phyloP scores from a whole-genome alignment of 1,140 invertebrate genomes.

The Bactericera cockerelli region DNA sequence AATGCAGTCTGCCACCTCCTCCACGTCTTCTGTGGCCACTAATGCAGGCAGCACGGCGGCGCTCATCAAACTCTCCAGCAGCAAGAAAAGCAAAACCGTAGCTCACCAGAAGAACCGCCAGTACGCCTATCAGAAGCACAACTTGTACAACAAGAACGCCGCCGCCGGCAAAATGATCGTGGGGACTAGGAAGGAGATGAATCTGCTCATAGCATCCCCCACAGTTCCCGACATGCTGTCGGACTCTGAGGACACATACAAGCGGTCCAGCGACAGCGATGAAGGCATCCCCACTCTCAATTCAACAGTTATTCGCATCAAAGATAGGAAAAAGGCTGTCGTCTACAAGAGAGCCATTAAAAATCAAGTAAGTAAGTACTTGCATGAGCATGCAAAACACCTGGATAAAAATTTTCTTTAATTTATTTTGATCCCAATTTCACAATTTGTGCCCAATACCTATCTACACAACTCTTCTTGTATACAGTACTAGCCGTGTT shows the following conservation, averaged over 20 bases:
- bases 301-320: background rate
- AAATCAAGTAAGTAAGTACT: background rate
- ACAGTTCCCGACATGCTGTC: slow-evolving; percentile 14
- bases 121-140: slow-evolving; percentile 13
- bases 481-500: no score
- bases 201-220: slow-evolving; percentile 16
- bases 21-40: slow-evolving; percentile 20
- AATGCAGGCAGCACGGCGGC: slow-evolving; percentile 20
- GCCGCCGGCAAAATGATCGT: slow-evolving; percentile 2
- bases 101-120: slow-evolving; percentile 6
- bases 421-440: no score
- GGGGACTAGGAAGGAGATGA: slow-evolving; percentile 17
- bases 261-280: slow-evolving; percentile 1
- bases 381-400: slow-evolving; percentile 8
- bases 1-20: slow-evolving; percentile 20
- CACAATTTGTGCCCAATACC: no score
- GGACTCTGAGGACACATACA: slow-evolving; percentile 8
- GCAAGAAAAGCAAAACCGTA: background rate
- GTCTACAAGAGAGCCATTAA: slow-evolving; percentile 1
- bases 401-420: slow-evolving; percentile 3
- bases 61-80: slow-evolving; percentile 14
- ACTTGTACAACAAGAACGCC: slow-evolving; percentile 11
- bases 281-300: background rate
- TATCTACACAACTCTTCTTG: no score
- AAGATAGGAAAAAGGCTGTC: background rate